Conservation (phyloP, 2,888 invertebrate species). For the Drosophila pseudotakahashii region DNA sequence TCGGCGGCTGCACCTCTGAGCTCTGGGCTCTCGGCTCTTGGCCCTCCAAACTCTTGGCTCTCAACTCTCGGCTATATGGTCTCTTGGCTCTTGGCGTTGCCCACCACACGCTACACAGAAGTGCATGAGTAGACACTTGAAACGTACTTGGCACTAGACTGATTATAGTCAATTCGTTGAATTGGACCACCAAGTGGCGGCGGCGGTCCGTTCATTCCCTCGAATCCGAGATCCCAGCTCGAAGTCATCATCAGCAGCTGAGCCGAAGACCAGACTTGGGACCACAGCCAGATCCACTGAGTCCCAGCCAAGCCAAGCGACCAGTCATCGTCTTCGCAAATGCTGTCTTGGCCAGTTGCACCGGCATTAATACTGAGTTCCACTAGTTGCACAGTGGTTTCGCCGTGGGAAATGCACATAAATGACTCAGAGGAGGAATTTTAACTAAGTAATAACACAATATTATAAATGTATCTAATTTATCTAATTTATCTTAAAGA, state of each 20-base stretch:
- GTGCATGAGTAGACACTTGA: conserved; percentile 80
- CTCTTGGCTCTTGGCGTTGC: conserved; percentile 18
- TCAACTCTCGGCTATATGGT: background rate
- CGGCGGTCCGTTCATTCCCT: conserved; percentile 37
- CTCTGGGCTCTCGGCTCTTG: conserved; percentile 22
- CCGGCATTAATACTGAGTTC: background rate
- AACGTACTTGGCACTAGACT: conserved; percentile 81
- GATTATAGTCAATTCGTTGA: conserved; percentile 80
- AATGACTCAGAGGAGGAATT: background rate
- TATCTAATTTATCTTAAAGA: too few relatives aligned
- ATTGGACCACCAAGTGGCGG: conserved; percentile 78
- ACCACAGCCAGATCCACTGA: conserved; percentile 21
- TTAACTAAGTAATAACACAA: background rate
- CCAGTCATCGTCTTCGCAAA: conserved; percentile 61
- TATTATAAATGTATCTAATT: too few relatives aligned
- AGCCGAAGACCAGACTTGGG: conserved; percentile 3
- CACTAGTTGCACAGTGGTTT: conserved; percentile 45
- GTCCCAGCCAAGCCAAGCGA: conserved; percentile 47
- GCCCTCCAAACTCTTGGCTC: conserved; percentile 12
- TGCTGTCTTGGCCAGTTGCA: conserved; percentile 37
- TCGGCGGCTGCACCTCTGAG: conserved; percentile 17
- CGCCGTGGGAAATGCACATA: conserved; percentile 16
- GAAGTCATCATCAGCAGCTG: conserved; percentile 40
- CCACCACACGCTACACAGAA: conserved; percentile 51
- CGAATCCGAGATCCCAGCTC: conserved; percentile 37